Evolutionary conservation across 1,140 invertebrate genomes (phyloP), one percentile per base, ranked within the genome.

Genomic region (Achroia grisella): DNA sequence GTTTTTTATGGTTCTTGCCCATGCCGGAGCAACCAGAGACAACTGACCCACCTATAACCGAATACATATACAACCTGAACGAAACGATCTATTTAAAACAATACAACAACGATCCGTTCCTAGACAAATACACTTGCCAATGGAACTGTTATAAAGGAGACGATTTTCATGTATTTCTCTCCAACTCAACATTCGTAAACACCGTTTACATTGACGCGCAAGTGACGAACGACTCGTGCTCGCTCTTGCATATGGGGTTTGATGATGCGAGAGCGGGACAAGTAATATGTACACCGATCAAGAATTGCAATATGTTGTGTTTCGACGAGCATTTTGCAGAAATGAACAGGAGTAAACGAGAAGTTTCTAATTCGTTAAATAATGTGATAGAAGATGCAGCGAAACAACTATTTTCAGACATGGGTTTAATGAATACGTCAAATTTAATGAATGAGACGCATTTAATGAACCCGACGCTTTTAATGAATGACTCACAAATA

Each of bases 1-100:
- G 88, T 35, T 71, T 89, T 10, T 87, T 94, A 56, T 91, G 90
- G 66, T 90, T 93, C 53, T 67, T 94, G 32, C 91, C 92, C 0
- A 62, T 70, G 53, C 65, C 87, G 0, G 30, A 75, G 50, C 42
- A 66, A 52, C 39, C 48, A 10, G 62, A 66, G 13, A 41, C 52
- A 1, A 35, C 34, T 9, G 52, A 56, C 10, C 52, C 40, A 2
- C 44, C 39, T 6, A 41, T 75, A 15, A 17, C 70, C 9, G 58
- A 76, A 55, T 52, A 65, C 44, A 48, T 85, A 14, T 71, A 72
- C 39, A 23, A 65, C 54, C 48, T 83, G 8, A 80, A 83, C 56
- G 71, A 79, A 29, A 83, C 77, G 0, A 56, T 83, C 5, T 65
- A 66, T 36, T 29, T 80, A n/a, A 70, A 67, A 52, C 39, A 36